Base-by-base conservation (phyloP, 2,113 vertebrate genomes). In the Scartelaos histophorus region DNA sequence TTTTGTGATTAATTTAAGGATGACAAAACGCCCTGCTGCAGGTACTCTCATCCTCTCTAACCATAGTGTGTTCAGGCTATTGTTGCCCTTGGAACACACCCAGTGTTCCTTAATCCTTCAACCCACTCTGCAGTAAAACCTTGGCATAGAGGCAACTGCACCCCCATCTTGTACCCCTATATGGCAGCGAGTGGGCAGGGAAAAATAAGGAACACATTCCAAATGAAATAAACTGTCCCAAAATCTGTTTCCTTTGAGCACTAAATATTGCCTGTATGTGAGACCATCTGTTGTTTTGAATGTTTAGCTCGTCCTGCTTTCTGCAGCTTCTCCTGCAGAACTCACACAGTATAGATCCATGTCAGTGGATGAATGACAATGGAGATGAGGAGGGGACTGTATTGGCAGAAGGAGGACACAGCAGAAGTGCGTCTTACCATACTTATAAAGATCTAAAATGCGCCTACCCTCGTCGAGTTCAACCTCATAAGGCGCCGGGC, bases 401-500 rank as follows among this genome's bases (percentile, higher is more conserved):
- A 78, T 51, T 81, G 80, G 82, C 83, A 83, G 85, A 89, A 88
- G 82, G 85, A 85, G 85, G 80, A 92, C 91, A 88, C 87, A 82
- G 84, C 85, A 87, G 79, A 92, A 83, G 82, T 89, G 83, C 76
- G 73, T 82, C 85, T 91, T 90, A 91, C 88, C 89, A 91, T 92
- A 92, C 85, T 89, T 91, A 90, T 90, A 92, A 91, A 93, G 85
- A 93, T 91, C 83, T 88, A 90, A 92, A 91, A 92, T 90, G 83
- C 71, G 76, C 93, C 86, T 93, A 98, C 97, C 97, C 56, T 97
- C 96, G 38, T 93, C 95, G 85, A 98, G 94, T 89, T 98, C 97
- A 94, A 97, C 94, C 92, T 98, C 97, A 78, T 98, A 98, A 7
- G 97, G 97, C 70, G 95, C 95, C 17, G 95, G 94, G 87, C 97